Percentiles rank a stretch among this genome's conserved stretches.
phyloP scores from a whole-genome alignment of 2,888 invertebrate genomes.

The Therioaphis trifolii region DNA sequence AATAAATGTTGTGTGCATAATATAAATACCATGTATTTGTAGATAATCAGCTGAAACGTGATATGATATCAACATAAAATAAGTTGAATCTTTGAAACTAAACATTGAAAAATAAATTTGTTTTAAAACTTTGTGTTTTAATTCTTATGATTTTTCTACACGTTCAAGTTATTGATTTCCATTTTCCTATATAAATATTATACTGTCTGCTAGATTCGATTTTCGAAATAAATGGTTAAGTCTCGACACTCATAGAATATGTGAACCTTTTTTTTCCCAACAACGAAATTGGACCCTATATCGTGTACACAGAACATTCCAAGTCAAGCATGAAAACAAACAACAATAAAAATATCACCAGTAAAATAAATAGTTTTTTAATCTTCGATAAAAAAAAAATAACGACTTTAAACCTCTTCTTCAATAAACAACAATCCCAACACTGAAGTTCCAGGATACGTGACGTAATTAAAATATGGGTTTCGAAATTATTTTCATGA shows the following conservation, averaged over 20 bases:
- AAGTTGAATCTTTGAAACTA: neutral
- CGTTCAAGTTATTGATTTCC: too few species aligned
- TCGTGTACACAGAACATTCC: conserved; percentile 17
- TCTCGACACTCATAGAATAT: conserved; percentile 11
- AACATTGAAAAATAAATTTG: neutral
- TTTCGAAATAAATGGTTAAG: conserved; percentile 38
- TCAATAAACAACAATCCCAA: conserved; percentile 2
- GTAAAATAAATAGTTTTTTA: conserved; percentile 43
- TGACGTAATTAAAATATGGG: conserved; percentile 26
- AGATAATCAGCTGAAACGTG: too few species aligned
- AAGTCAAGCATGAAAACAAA: conserved; percentile 32
- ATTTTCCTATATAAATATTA: too few species aligned
- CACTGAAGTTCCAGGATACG: neutral
- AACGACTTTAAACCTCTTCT: neutral
- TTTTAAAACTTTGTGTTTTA: too few species aligned
- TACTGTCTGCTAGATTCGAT: too few species aligned
- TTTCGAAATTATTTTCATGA: conserved; percentile 6
- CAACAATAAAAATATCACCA: conserved; percentile 34
- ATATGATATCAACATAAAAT: too few species aligned
- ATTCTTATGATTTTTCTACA: too few species aligned
- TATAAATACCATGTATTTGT: too few species aligned
- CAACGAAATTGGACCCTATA: conserved; percentile 33
- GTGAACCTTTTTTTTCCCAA: neutral
- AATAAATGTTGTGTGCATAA: too few species aligned
- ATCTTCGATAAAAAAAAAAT: conserved; percentile 11